phyloP scores from a whole-genome alignment of 2,888 invertebrate species.

The Nebria brevicollis region DNA sequence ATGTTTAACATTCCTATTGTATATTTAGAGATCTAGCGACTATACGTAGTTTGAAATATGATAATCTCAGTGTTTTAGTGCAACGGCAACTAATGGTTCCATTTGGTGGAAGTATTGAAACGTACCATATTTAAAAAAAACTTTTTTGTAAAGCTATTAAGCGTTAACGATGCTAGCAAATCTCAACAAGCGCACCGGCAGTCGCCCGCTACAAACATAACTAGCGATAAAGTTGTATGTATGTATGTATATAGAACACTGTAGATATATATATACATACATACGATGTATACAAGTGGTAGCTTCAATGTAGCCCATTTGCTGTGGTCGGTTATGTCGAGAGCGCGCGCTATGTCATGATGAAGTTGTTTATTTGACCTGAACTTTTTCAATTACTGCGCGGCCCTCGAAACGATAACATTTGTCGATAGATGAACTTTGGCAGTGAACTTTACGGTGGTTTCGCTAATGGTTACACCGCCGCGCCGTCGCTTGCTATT shows the following conservation, averaged over 20 bases:
- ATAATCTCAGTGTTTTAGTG: no score
- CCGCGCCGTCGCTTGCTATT: constrained; percentile 2
- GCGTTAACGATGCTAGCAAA: constrained; percentile 20
- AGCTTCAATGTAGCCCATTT: background rate
- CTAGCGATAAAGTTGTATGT: constrained; percentile 10
- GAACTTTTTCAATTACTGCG: constrained; percentile 43
- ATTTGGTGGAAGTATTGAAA: background rate
- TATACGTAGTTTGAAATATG: background rate
- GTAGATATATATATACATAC: background rate
- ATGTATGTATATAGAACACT: background rate
- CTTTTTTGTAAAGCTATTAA: constrained; percentile 8
- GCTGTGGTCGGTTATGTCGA: constrained; percentile 5
- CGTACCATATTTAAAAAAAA: constrained; percentile 10
- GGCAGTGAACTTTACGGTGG: constrained; percentile 39
- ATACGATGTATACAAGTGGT: background rate
- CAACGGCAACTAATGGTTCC: background rate
- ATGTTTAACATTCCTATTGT: no score
- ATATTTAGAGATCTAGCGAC: no score
- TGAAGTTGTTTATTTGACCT: constrained; percentile 38
- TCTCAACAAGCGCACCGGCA: background rate
- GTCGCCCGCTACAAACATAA: background rate
- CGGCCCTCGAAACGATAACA: constrained; percentile 36
- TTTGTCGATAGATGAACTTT: constrained; percentile 42
- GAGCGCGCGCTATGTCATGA: constrained; percentile 21
- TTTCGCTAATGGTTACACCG: constrained; percentile 26